A percentile compares a stretch with the other conserved stretches of the same genome.
These are phyloP conservation scores for Ormia ochracea DNA, from an alignment of 2,888 invertebrate species.

Conservation along the genomic window DNA sequence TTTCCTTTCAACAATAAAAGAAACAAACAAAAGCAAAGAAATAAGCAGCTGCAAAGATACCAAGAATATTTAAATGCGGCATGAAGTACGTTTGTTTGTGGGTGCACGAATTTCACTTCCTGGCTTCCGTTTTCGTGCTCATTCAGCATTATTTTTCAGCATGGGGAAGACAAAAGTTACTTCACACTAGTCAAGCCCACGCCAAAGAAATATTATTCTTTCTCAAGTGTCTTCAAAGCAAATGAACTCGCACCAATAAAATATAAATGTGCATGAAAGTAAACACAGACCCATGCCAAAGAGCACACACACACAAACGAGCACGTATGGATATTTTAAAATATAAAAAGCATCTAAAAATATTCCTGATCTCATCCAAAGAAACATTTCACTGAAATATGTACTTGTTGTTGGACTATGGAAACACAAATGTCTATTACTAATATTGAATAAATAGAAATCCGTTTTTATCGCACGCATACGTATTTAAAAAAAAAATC, in stretches of 20 bases:
- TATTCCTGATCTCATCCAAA: slow-evolving; percentile 46
- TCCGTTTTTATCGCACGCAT: background rate
- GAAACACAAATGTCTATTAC: background rate
- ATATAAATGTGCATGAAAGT: too few relatives aligned
- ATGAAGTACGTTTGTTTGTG: background rate
- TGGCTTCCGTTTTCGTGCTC: slow-evolving; percentile 35
- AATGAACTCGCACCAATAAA: background rate
- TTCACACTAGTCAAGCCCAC: background rate
- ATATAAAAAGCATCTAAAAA: slow-evolving; percentile 34
- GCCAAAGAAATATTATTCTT: slow-evolving; percentile 4
- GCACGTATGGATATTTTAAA: slow-evolving; percentile 14
- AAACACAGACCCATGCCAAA: too few relatives aligned
- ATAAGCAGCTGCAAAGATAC: slow-evolving; percentile 41
- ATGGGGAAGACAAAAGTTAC: background rate
- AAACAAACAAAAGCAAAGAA: slow-evolving; percentile 29
- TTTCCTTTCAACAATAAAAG: too few relatives aligned
- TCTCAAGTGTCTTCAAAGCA: slow-evolving; percentile 21
- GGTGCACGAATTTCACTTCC: slow-evolving; percentile 23
- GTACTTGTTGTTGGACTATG: background rate
- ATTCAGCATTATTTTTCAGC: background rate
- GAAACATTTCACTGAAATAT: background rate
- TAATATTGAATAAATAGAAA: slow-evolving; percentile 2
- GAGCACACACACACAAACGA: too few relatives aligned
- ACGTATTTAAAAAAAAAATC: background rate
- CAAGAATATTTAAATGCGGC: background rate